Percentiles rank a stretch among this genome's conserved stretches.
Conservation (phyloP, 1,140 invertebrate genomes). For the Grapholita molesta region DNA sequence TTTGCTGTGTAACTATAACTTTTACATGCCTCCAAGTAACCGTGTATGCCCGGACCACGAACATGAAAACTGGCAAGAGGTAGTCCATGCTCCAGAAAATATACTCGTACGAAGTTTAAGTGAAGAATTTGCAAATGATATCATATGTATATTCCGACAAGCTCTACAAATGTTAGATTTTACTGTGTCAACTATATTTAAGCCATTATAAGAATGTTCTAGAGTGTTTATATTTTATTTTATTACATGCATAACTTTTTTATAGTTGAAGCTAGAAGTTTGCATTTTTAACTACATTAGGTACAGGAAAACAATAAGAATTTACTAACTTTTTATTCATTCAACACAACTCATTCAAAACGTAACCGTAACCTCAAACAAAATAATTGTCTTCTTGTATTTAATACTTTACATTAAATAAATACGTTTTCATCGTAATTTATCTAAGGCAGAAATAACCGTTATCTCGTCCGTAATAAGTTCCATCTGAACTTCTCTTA, state of each 20-base stretch:
- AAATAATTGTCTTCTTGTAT: slow-evolving; percentile 3
- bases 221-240: background rate
- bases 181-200: background rate
- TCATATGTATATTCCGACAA: background rate
- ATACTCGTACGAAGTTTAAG: background rate
- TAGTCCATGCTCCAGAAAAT: background rate
- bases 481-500: slow-evolving; percentile 14
- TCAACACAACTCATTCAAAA: background rate
- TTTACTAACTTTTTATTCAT: background rate
- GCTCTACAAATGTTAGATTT: background rate
- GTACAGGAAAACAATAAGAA: background rate
- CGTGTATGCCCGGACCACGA: background rate
- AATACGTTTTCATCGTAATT: slow-evolving; percentile 7
- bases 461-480: slow-evolving; percentile 4
- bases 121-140: background rate
- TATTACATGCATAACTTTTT: no score
- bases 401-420: slow-evolving; percentile 3
- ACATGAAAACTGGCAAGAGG: background rate
- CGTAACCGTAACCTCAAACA: background rate
- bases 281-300: no score
- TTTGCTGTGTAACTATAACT: background rate
- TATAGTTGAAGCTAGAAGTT: background rate
- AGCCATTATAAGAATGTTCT: background rate
- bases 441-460: slow-evolving; percentile 1
- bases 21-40: background rate